These are phyloP conservation scores for Epizoanthus scotinus DNA, from an alignment of 92 coral and sea anemone species.

Conservation along the genomic window DNA sequence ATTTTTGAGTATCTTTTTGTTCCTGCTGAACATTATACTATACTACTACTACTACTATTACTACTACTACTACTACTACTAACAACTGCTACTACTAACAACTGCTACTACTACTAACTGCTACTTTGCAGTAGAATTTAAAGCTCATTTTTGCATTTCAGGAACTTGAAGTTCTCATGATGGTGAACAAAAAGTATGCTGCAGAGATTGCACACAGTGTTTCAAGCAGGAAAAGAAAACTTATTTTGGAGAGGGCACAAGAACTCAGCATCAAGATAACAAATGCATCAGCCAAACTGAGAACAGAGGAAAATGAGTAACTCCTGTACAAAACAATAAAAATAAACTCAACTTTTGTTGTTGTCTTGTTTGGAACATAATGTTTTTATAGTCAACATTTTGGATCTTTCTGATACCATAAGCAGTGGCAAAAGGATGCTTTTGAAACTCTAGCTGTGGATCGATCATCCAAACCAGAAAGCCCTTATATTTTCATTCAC, in stretches of 20 bases:
- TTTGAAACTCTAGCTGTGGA: too few relatives aligned
- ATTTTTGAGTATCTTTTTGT: too few relatives aligned
- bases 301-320: slow-evolving; percentile 99
- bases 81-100: neutral
- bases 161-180: slow-evolving; percentile 96
- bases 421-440: too few relatives aligned
- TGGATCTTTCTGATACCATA: too few relatives aligned
- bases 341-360: slow-evolving; percentile 21
- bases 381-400: neutral
- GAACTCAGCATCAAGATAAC: slow-evolving; percentile 93
- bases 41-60: neutral
- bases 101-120: too few relatives aligned
- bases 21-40: too few relatives aligned
- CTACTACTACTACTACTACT: neutral
- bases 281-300: slow-evolving; percentile 89
- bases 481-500: too few relatives aligned
- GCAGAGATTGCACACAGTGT: slow-evolving; percentile 98
- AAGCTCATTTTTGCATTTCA: slow-evolving; percentile 15
- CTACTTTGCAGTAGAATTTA: neutral
- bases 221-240: slow-evolving; percentile 90
- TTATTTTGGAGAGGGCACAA: slow-evolving; percentile 94
- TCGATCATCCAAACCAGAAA: too few relatives aligned
- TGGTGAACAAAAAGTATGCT: slow-evolving; percentile 95
- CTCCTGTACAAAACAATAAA: slow-evolving; percentile 37
- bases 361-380: neutral